phyloP scores from a whole-genome alignment of 1,140 invertebrate genomes.

The Lerema accius region DNA sequence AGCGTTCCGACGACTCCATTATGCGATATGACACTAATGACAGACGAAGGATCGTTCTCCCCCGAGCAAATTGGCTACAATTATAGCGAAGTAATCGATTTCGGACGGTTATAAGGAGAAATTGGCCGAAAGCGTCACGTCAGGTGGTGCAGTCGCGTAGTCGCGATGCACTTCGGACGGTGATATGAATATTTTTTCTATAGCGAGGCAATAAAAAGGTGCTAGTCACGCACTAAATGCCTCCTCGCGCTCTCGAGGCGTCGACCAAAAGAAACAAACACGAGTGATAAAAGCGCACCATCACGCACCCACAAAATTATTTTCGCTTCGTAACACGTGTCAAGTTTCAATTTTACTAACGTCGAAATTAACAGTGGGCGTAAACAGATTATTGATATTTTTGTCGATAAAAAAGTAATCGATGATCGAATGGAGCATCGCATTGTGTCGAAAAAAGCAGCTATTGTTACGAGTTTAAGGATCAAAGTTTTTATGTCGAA shows the following conservation, averaged over 20 bases:
- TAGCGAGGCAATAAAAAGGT: slow-evolving; percentile 78
- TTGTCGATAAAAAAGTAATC: slow-evolving; percentile 79
- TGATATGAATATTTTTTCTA: slow-evolving; percentile 72
- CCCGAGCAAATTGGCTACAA: slow-evolving; percentile 62
- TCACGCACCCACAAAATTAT: slow-evolving; percentile 77
- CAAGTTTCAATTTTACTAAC: slow-evolving; percentile 79
- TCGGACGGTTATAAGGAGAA: slow-evolving; percentile 41
- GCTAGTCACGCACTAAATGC: slow-evolving; percentile 79
- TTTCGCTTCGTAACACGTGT: slow-evolving; percentile 79
- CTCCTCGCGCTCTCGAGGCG: slow-evolving; percentile 58
- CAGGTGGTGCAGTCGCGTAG: slow-evolving; percentile 58
- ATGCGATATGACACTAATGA: slow-evolving; percentile 54
- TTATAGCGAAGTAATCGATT: slow-evolving; percentile 57
- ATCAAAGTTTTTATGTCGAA: slow-evolving; percentile 56
- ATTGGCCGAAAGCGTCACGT: slow-evolving; percentile 52
- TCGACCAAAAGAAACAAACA: slow-evolving; percentile 78
- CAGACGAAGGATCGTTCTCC: slow-evolving; percentile 33
- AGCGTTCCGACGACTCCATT: slow-evolving; percentile 48
- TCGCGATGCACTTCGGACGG: slow-evolving; percentile 47
- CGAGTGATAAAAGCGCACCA: slow-evolving; percentile 71
- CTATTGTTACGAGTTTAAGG: slow-evolving; percentile 69
- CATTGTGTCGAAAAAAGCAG: slow-evolving; percentile 60
- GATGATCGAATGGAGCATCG: slow-evolving; percentile 71
- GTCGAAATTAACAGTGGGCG: slow-evolving; percentile 80
- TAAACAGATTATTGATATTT: slow-evolving; percentile 81